A percentile compares a stretch with the other conserved stretches of the same genome.
phyloP scores from a whole-genome alignment of 2,888 invertebrate species.

The Agrotis exclamationis region DNA sequence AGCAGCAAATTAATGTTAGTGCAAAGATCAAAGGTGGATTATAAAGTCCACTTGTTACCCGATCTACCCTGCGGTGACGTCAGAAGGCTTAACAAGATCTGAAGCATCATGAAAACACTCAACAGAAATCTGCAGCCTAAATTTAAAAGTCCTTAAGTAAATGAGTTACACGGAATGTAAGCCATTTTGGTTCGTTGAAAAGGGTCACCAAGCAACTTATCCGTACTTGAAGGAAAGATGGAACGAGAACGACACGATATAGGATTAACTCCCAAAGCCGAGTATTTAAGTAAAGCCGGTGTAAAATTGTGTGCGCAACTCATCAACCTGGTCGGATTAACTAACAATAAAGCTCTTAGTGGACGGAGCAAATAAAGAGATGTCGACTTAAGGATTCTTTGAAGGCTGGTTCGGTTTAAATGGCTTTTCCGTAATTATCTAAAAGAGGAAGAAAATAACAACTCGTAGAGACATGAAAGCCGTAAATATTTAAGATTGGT shows the following conservation, averaged over 20 bases:
- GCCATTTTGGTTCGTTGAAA: constrained; percentile 13
- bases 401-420: constrained; percentile 20
- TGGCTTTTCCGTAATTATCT: constrained; percentile 3
- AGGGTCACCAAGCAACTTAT: constrained; percentile 23
- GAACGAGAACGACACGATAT: constrained; percentile 25
- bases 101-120: constrained; percentile 14
- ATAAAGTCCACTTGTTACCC: constrained; percentile 51
- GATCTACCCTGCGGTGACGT: constrained; percentile 23
- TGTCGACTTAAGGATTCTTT: constrained; percentile 28
- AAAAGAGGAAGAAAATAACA: constrained; percentile 5
- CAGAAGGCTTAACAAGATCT: constrained; percentile 29
- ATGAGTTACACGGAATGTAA: constrained; percentile 9
- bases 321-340: constrained; percentile 54
- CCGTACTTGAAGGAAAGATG: constrained; percentile 24
- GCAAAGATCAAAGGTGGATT: constrained; percentile 56
- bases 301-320: constrained; percentile 44
- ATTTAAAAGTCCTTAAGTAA: constrained; percentile 26
- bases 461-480: background rate
- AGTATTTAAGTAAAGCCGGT: constrained; percentile 33
- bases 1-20: constrained; percentile 33
- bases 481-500: constrained; percentile 7
- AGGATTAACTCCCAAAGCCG: constrained; percentile 38
- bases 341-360: constrained; percentile 42
- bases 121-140: constrained; percentile 12
- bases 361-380: constrained; percentile 38